Base-by-base conservation (phyloP, 92 coral and sea anemone species). In the Scolanthus callimorphus region DNA sequence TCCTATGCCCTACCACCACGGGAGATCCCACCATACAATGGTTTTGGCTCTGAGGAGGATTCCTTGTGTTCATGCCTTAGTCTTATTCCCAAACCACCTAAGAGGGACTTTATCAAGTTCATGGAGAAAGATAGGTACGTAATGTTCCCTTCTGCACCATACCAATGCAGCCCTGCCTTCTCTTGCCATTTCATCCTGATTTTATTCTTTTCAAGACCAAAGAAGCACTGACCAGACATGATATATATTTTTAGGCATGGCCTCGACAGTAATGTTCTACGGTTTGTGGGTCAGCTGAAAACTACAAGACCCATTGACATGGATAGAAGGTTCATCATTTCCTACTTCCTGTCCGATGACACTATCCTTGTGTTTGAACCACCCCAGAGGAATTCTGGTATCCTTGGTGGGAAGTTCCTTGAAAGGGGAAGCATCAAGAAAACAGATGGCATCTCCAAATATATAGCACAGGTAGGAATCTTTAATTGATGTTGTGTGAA, bases 31-130 rank as follows among this genome's bases (percentile, higher is more conserved):
- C 97, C 97, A 3, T 91, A 83, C 55, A 91, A 91, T 80, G 97
- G 97, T 22, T 91, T 91, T 83, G 97, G 97, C 27, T 87, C 96
- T 29, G 97, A 91, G 41, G 96, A 87, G 39, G 97, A 91, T 77
- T 91, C 97, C 0, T 77, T 91, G 37, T 86, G 91, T 43, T 74
- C 90, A 20, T 91, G 97, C 45, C 91, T 91, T 28, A 82, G 90
- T 41, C 97, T 91, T 48, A 83, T 89, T 31, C 96, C 97, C 11
- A 91, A 91, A 63, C 97, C 97, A 49, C 90, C 97, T 25, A 82
- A 82, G 65, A 67, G 96, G 58, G 97, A 91, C 62, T 91, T 91
- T 70, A 89, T 83, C 76, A 91, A 91, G 49, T 91, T 91, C 58
- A 91, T 91, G 97, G 89, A 91, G 47, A 91, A 91, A 77, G 97